phyloP scores from a whole-genome alignment of 1,140 invertebrate species.

The Papilio glaucus region DNA sequence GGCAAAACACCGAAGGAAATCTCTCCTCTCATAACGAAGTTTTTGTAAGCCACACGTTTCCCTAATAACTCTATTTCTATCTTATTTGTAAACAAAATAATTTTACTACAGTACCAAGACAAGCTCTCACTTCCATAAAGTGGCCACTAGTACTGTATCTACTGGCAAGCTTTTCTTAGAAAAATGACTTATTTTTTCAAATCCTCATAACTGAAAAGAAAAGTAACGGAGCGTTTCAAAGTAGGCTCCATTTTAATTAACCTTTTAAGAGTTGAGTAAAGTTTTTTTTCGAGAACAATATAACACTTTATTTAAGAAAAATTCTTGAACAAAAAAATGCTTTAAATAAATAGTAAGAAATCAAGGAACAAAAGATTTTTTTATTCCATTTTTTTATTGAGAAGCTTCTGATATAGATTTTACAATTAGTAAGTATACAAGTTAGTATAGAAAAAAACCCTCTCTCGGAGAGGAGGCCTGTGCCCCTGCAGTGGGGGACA shows the following conservation, averaged over 20 bases:
- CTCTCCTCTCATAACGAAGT: no score
- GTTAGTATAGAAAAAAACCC: no score
- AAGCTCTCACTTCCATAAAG: no score
- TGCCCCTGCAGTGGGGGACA: background rate
- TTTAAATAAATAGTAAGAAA: conserved; percentile 16
- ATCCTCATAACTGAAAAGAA: conserved; percentile 1
- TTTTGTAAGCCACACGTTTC: no score
- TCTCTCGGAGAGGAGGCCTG: background rate
- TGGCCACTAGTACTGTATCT: no score
- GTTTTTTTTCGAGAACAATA: background rate
- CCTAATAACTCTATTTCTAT: no score
- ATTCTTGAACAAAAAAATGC: background rate
- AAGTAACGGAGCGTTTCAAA: background rate
- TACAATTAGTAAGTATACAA: background rate
- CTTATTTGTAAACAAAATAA: no score
- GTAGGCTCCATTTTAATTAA: background rate
- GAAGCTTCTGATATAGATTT: background rate
- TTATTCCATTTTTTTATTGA: background rate
- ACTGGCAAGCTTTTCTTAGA: background rate
- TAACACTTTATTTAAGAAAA: background rate
- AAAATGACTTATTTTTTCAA: background rate
- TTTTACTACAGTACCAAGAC: no score
- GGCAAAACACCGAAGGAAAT: no score
- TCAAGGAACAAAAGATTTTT: background rate
- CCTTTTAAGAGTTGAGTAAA: conserved; percentile 5